Evolutionary conservation across 2,888 invertebrate genomes (phyloP), one percentile per base, ranked within the genome.

Genomic region (Ernsta delagoae): DNA sequence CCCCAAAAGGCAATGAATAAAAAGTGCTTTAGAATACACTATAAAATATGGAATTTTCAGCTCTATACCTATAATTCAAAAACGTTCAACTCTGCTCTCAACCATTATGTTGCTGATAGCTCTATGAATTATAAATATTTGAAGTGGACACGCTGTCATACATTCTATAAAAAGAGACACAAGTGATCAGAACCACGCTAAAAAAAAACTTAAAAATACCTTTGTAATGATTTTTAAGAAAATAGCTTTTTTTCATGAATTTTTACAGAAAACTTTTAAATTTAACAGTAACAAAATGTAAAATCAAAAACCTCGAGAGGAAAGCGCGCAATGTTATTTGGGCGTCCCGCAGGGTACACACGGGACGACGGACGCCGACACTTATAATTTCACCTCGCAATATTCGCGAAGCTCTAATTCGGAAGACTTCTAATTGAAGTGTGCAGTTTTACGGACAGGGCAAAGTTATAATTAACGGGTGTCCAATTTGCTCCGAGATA

Each of bases 391-490:
- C 39, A 59, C 72, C 75, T 73, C 71, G 62, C 70, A 62, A 69
- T 70, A 65, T 71, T 72, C 71, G 66, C 70, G 54, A n/a, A 57
- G 59, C 75, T 80, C 77, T 78, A 83, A 85, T 83, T 80, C 77
- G 73, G 77, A 81, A 81, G 80, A 82, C 83, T 86, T 87, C 85
- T 86, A 88, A 88, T 87, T 86, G 83, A 85, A 82, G 80, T 80
- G 80, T 81, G 82, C 83, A 80, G 80, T 86, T 85, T 85, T 80
- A 79, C 78, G 83, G 80, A 84, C 83, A 82, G 79, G 81, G 73
- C 75, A 81, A 89, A 89, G 87, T 90, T 89, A 89, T 88, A 90
- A 90, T 90, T 90, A 90, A 88, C 82, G 84, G 78, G 76, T 80
- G 81, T 83, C 82, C 86, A 84, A 83, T 85, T 80, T 74, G 76